These are phyloP conservation scores for Andricus grossulariae DNA, from an alignment of 1,140 invertebrate genomes.

Conservation along the genomic window DNA sequence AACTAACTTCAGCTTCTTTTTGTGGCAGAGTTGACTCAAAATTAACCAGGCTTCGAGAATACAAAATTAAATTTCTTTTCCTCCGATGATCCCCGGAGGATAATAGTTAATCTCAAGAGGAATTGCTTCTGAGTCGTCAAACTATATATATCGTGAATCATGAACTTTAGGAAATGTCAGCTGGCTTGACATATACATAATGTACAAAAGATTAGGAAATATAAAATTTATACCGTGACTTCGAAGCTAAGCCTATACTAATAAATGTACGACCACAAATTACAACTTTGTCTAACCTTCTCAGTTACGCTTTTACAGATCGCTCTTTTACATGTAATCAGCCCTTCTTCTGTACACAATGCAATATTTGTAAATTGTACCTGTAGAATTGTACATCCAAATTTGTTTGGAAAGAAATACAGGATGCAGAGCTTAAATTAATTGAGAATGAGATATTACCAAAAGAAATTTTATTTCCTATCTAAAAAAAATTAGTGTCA, in stretches of 20 bases:
- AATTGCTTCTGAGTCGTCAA: too few relatives aligned
- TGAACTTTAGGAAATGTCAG: background rate
- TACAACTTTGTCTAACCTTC: conserved; percentile 48
- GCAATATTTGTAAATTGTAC: background rate
- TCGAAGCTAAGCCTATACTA: conserved; percentile 38
- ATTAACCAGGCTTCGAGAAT: too few relatives aligned
- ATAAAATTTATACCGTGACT: conserved; percentile 51
- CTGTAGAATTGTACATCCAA: background rate
- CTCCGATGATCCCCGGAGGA: too few relatives aligned
- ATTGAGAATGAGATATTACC: too few relatives aligned
- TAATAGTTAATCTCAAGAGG: too few relatives aligned
- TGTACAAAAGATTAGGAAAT: conserved; percentile 42
- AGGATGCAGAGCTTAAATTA: too few relatives aligned
- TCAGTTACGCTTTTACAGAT: conserved; percentile 56
- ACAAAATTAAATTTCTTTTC: too few relatives aligned
- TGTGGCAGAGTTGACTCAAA: too few relatives aligned
- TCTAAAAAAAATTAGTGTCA: too few relatives aligned
- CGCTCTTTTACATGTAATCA: conserved; percentile 47
- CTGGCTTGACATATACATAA: background rate
- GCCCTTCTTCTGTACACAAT: background rate
- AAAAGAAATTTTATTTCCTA: too few relatives aligned
- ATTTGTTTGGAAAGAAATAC: too few relatives aligned
- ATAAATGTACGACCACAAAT: background rate
- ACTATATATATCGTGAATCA: background rate
- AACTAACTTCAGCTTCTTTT: too few relatives aligned